Base-by-base conservation (phyloP, 2,113 vertebrate genomes). In the Gavialis gangeticus region DNA sequence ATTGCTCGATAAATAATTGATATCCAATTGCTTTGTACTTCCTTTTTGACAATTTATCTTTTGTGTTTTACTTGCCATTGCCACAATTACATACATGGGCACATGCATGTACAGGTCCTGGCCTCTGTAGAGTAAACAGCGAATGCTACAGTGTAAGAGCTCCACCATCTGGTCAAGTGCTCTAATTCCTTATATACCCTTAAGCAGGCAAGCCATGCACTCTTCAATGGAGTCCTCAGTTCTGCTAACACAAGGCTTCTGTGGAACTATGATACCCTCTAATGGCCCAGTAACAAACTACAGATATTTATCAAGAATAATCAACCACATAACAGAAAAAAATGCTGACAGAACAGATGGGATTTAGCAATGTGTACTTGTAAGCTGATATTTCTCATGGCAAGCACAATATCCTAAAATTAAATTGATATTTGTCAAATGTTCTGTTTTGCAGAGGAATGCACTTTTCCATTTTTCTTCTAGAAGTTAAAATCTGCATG, bases 191-290 rank as follows among this genome's bases (percentile, higher is more conserved):
- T 54, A 87, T 92, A 82, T 77, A 86, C 78, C 17, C 62, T n/a
- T 56, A 58, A 37, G 60, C 21, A 27, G 18, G 22, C 28, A 25
- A 14, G 22, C 34, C n/a, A n/a, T 27, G 55, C 62, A 15, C 69
- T 69, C n/a, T 79, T 27, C 16, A 60, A 30, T 6, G 22, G 19
- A 67, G 17, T 21, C 10, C 24, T 13, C 13, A 4, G 12, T 5
- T 28, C 22, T 0, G 22, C 25, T 27, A 62, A 28, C 7, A 21
- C 54, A 4, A 16, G 63, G 4, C 6, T 97, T 97, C 64, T 58
- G 63, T 96, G 96, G 97, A 97, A 97, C 97, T 92, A 94, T 18
- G 97, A 95, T 94, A 95, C 98, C 98, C 98, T 97, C 98, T 98
- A 91, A 97, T 96, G 98, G 96, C 81, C 55, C 55, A 59, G 34